Base-by-base conservation (phyloP, 1,140 invertebrate genomes). In the Lasioglossum albipes region DNA sequence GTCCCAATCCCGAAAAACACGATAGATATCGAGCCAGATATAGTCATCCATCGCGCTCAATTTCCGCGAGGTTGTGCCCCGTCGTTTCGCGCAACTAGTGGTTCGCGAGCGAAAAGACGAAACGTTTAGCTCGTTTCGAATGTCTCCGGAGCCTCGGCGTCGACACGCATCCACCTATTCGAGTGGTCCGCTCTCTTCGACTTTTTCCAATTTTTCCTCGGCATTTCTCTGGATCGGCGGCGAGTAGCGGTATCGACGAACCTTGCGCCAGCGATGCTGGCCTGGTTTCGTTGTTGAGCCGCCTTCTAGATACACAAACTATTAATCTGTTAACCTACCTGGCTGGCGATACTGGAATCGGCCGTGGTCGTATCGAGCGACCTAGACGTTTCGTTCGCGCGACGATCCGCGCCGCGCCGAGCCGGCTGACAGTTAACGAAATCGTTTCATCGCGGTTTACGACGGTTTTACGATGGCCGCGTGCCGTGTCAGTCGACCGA, bases 271-370 rank as follows among this genome's bases (percentile, higher is more conserved):
- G 36, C 86, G 81, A 81, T 69, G 84, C 69, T 87, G 85, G 85
- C 86, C 86, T 87, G 86, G 86, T 87, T 87, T 75, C 86, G 78
- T 83, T 84, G 85, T 84, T 85, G 84, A 87, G 84, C 85, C 82
- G 82, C 82, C 86, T 78, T 78, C 83, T 86, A 87, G 86, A 87
- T 82, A 84, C 81, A 84, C 72, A 85, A 85, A 85, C 83, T 85
- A 81, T 85, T 85, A 84, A 84, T 85, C 84, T 85, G 83, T 85
- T 82, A 85, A 79, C 85, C 84, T 85, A 85, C 82, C 83, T 84
- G 74, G 52, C 82, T 69, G 69, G 67, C 36, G 36, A 79, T 52
- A 45, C 72, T 69, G 69, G 57, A 61, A 86, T 86, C 83, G 85
- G 36, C 41, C 80, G 68, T 36, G 36, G 36, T 36, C 36, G 74